Base-by-base conservation (phyloP, 2,888 invertebrate species). In the Chalcosyrphus nemorum region DNA sequence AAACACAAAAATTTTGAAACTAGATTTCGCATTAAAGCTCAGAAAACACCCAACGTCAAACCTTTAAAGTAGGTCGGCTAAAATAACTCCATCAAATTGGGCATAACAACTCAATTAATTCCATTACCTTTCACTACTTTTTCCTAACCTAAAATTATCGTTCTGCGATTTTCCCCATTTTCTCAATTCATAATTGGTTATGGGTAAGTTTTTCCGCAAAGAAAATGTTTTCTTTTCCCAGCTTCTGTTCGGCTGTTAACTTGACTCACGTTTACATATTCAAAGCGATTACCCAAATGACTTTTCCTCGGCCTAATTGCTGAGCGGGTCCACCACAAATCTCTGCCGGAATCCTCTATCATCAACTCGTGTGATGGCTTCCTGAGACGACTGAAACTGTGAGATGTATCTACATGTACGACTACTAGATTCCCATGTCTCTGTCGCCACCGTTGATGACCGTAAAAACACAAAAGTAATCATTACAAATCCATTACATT, bases 401-500 rank as follows among this genome's bases (percentile, higher is more conserved):
- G n/a, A n/a, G n/a, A n/a, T n/a, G n/a, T n/a, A n/a, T n/a, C 45
- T 29, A 56, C 32, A 21, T 68, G 68, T 54, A 21, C 2, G 29
- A 45, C 43, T 1, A 35, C 2, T 13, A 38, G 38, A 38, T 38
- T 38, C 38, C 56, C 29, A 56, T 24, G 24, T 43, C 41, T 0
- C 27, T 24, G 7, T 4, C n/a, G n/a, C n/a, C n/a, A 11, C 15
- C 15, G 13, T 4, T 45, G 43, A 11, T 29, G 19, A 45, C 13
- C 29, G 29, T 35, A 57, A 41, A 77, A 56, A 63, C 43, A 63
- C 43, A 24, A 27, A 29, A 71, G 32, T 4, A 63, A 50, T 13
- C 56, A 65, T 78, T 57, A 72, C 78, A 72, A 65, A 71, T 65
- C 71, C 71, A 78, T 72, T 78, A 71, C 50, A 65, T 38, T 41